Evolutionary conservation across 2,888 invertebrate species (phyloP).

Genomic region (Acanthosepion lycidas): DNA sequence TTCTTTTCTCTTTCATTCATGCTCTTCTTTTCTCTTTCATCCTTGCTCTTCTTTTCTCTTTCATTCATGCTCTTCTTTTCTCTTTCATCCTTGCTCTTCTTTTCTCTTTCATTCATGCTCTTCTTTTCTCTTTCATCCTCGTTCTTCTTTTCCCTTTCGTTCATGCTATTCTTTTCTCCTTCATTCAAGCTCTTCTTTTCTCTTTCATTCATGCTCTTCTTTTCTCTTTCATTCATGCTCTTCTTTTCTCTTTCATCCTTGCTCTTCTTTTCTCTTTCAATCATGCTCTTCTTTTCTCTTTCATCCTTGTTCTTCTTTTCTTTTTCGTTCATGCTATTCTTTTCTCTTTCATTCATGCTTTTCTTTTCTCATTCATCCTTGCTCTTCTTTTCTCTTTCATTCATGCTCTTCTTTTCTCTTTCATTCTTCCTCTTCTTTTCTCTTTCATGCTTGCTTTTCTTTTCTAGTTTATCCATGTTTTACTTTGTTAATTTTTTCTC

Average conservation of each 20-base stretch:
- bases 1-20: constrained; percentile 24
- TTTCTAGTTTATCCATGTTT: background rate
- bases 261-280: background rate
- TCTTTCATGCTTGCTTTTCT: background rate
- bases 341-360: background rate
- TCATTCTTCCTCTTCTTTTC: background rate
- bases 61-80: background rate
- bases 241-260: background rate
- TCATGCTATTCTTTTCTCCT: background rate
- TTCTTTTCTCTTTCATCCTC: constrained; percentile 25
- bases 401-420: no score
- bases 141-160: background rate
- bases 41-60: background rate
- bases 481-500: no score
- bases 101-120: constrained; percentile 35
- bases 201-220: background rate
- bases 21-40: background rate
- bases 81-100: background rate
- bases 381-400: background rate
- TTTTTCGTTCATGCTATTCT: background rate
- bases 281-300: background rate
- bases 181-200: background rate
- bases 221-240: background rate
- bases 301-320: background rate
- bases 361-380: background rate